Conservation (phyloP, 1,140 invertebrate genomes). For the Drosophila biarmipes region DNA sequence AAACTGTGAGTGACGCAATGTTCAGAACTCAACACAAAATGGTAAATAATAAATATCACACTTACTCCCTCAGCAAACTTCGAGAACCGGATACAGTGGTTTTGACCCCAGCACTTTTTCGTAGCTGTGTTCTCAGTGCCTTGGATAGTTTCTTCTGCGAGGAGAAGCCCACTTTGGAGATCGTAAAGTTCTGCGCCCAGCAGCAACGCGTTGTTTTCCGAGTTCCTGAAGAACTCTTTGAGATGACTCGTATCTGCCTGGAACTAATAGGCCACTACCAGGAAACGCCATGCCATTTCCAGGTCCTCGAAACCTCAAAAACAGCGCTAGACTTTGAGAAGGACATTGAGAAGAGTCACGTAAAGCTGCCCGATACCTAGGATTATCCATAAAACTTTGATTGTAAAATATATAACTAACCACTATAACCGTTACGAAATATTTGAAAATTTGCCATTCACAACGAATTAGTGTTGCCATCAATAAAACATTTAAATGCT, state of each 20-base stretch:
- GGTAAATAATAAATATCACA: too few relatives aligned
- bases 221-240: conserved; percentile 85
- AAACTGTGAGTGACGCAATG: conserved; percentile 47
- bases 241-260: conserved; percentile 86
- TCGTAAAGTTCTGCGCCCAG: conserved; percentile 86
- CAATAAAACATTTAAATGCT: too few relatives aligned
- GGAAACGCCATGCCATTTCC: conserved; percentile 85
- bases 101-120: conserved; percentile 85
- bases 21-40: too few relatives aligned
- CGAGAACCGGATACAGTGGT: conserved; percentile 68
- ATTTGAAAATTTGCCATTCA: too few relatives aligned
- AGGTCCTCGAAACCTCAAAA: conserved; percentile 85
- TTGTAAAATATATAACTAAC: too few relatives aligned
- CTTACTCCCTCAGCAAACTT: conserved; percentile 84
- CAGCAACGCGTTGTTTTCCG: conserved; percentile 86
- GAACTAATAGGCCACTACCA: conserved; percentile 86
- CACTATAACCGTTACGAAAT: too few relatives aligned
- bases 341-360: background rate
- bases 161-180: conserved; percentile 85
- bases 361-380: background rate
- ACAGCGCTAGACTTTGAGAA: conserved; percentile 58
- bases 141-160: conserved; percentile 87
- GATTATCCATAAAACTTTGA: background rate
- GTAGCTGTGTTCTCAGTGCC: conserved; percentile 86
- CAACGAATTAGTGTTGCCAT: too few relatives aligned